Base-by-base conservation (phyloP, 2,797 vertebrate species). In the Enteromius mattozi region DNA sequence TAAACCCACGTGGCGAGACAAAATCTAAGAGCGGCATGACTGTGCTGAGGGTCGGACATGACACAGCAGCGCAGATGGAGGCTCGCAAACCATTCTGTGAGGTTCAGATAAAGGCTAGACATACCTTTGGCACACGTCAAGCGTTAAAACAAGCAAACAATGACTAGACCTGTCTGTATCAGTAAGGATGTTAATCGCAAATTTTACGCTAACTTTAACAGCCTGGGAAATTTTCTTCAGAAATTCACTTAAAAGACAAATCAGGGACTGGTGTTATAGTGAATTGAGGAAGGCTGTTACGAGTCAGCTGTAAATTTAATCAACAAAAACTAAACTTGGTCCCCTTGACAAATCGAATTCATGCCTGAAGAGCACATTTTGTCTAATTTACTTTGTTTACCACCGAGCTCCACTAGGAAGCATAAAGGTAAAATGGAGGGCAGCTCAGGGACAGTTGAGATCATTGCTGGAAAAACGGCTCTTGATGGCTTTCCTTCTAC, bases 111-210 rank as follows among this genome's bases (percentile, higher is more conserved):
- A 83, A 82, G 75, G 86, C 85, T 74, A 87, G 71, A 74, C 65
- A 80, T 79, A 82, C 68, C 76, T 82, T 79, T 5, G 63, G 49
- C 7, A 65, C 80, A 86, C 30, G 21, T 81, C 69, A 65, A 69
- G 85, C 72, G 45, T 85, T 59, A 86, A 87, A 86, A 83, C 71
- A 85, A 89, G 83, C 85, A 89, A 87, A 89, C 86, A 83, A 54
- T 3, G 42, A 59, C 82, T 47, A 59, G 81, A 66, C 17, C 51
- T 81, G 80, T 81, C 51, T 72, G 35, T 72, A 71, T 45, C 17
- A 3, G 49, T 35, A 51, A 6, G 65, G 42, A 84, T 79, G 82
- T 17, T 79, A 84, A 84, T 79, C 66, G 1, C 40, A 79, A 63
- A 78, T 79, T 84, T 84, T 54, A 84, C 40, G 42, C 76, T 35